phyloP scores from a whole-genome alignment of 2,797 vertebrate genomes.

The Muscicapa comitata region DNA sequence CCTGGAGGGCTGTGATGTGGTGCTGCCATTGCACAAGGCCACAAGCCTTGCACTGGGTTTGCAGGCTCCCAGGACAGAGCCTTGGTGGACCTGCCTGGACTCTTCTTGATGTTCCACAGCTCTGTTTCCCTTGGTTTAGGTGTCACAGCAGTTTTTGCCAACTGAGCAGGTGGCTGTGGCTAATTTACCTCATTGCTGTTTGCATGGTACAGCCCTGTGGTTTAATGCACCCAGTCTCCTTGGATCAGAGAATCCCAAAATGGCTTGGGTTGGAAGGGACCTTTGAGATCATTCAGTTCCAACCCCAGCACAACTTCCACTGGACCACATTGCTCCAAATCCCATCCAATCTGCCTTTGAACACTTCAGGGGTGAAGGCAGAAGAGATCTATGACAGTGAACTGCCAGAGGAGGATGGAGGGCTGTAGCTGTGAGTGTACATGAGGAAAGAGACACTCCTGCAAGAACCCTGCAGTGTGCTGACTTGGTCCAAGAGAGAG shows the following conservation, averaged over 20 bases:
- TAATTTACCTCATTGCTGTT: neutral
- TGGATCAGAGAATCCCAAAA: neutral
- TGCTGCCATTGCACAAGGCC: fast-evolving
- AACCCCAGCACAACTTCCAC: neutral
- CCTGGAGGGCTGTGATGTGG: fast-evolving
- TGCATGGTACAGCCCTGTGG: neutral
- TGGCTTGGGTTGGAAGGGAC: neutral
- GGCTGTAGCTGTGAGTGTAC: neutral
- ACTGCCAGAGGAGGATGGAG: neutral
- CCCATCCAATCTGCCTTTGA: fast-evolving
- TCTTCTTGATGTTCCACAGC: neutral
- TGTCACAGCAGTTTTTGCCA: neutral
- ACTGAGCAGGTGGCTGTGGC: neutral
- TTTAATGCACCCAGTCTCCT: neutral
- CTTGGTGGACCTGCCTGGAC: neutral
- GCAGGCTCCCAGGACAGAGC: neutral
- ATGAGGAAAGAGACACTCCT: neutral
- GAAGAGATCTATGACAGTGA: neutral
- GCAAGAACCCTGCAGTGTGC: neutral
- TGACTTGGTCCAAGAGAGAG: neutral
- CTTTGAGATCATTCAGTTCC: neutral
- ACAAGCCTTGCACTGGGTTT: neutral
- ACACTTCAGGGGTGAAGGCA: neutral
- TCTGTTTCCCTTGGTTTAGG: neutral
- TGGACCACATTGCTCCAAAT: neutral